Percentiles rank a stretch among this genome's conserved stretches.
These are phyloP conservation scores for Malacoraja senta DNA, from an alignment of 2,797 vertebrate species.

Conservation along the genomic window DNA sequence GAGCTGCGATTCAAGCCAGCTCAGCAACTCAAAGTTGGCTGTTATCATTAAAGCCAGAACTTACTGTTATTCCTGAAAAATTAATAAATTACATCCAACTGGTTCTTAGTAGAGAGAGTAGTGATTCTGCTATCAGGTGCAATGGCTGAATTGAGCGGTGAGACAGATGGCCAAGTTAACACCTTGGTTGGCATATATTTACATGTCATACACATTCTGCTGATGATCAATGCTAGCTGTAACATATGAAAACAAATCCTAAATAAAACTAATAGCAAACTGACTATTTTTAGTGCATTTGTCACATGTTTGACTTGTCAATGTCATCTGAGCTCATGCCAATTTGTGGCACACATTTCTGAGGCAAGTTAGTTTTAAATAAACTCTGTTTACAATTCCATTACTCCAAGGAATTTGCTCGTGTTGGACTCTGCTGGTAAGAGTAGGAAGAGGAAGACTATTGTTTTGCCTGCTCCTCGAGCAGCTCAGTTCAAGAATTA, in stretches of 20 bases:
- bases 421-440: neutral
- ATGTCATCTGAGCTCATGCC: slow-evolving; percentile 27
- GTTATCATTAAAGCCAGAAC: neutral
- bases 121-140: neutral
- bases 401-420: neutral
- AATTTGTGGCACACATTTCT: slow-evolving; percentile 19
- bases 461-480: neutral
- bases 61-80: neutral
- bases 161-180: slow-evolving; percentile 31
- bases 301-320: slow-evolving; percentile 21
- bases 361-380: slow-evolving; percentile 19
- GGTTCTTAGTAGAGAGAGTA: neutral
- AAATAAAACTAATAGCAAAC: slow-evolving; percentile 28
- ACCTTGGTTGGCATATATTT: slow-evolving; percentile 6
- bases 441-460: neutral
- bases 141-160: neutral
- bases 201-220: neutral
- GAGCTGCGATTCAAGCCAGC: neutral
- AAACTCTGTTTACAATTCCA: neutral
- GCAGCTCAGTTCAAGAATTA: neutral
- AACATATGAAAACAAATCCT: slow-evolving; percentile 29
- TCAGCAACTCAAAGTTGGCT: neutral
- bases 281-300: slow-evolving; percentile 35
- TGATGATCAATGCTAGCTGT: slow-evolving; percentile 30
- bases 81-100: neutral